These are phyloP conservation scores for Rousettus madagascariensis DNA, from an alignment of 2,797 vertebrate genomes.

Conservation along the genomic window DNA sequence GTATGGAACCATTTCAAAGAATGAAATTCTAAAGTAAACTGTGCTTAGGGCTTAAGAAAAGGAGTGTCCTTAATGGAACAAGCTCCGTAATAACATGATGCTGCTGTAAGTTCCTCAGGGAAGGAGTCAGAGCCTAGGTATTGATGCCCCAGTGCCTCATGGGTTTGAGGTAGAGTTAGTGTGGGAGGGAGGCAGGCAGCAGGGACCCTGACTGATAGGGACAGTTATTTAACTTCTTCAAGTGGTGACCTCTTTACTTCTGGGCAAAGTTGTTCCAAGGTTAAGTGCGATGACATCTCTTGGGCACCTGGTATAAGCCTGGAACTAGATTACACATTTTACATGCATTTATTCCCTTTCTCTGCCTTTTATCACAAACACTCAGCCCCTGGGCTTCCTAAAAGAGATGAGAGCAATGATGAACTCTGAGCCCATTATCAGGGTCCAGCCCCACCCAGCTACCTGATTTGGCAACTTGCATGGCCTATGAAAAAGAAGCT, in stretches of 20 bases:
- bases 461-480: neutral
- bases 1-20: neutral
- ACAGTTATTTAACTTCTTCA: neutral
- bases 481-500: neutral
- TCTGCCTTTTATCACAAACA: neutral
- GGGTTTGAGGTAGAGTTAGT: neutral
- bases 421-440: neutral
- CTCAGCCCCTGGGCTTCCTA: neutral
- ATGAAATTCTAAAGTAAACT: neutral
- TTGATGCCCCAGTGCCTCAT: neutral
- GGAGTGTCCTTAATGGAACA: neutral
- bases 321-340: neutral
- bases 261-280: neutral
- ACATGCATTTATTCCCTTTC: neutral
- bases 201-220: no score
- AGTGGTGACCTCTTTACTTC: neutral
- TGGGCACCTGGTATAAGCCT: fast-evolving
- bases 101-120: neutral
- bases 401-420: neutral
- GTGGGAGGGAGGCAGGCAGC: no score
- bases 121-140: neutral
- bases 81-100: neutral
- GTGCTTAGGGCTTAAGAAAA: neutral
- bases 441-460: no score
- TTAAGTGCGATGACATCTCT: fast-evolving